Conservation (phyloP, 1,140 invertebrate genomes). For the Ectropis grisescens region DNA sequence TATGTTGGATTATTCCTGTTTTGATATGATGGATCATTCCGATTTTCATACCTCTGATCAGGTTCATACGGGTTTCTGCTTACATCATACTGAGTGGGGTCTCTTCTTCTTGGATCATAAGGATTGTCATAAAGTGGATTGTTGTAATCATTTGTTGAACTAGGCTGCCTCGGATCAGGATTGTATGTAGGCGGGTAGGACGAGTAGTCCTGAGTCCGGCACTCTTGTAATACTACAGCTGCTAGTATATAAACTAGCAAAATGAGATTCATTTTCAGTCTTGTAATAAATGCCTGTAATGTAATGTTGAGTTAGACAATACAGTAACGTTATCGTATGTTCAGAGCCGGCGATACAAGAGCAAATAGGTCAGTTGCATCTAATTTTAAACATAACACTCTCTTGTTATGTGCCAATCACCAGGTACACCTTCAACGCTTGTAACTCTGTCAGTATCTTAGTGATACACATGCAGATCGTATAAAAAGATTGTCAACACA, state of each 20-base stretch:
- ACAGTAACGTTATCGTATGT: no score
- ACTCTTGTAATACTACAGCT: constrained; percentile 26
- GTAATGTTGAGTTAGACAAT: neutral
- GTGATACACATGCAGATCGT: no score
- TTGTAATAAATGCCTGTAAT: constrained; percentile 32
- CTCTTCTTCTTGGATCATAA: constrained; percentile 38
- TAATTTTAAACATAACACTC: no score
- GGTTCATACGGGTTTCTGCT: constrained; percentile 30
- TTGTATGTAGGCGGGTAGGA: constrained; percentile 40
- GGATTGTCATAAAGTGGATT: constrained; percentile 46
- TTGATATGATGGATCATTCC: no score
- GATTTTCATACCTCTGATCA: constrained; percentile 34
- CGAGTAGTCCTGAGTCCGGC: constrained; percentile 39
- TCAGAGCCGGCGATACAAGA: no score
- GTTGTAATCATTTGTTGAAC: constrained; percentile 44
- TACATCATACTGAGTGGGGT: constrained; percentile 27
- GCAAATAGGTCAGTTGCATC: constrained; percentile 4
- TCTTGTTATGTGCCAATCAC: neutral
- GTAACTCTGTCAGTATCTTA: no score
- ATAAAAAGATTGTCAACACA: no score
- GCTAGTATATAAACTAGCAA: constrained; percentile 21
- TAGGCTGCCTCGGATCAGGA: constrained; percentile 25
- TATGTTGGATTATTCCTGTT: constrained; percentile 36
- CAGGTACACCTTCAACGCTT: no score
- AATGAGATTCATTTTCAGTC: constrained; percentile 59